A percentile compares a stretch with the other conserved stretches of the same genome.
Evolutionary conservation across 92 coral and sea anemone genomes (phyloP).

Genomic region (Zoanthus sociatus): DNA sequence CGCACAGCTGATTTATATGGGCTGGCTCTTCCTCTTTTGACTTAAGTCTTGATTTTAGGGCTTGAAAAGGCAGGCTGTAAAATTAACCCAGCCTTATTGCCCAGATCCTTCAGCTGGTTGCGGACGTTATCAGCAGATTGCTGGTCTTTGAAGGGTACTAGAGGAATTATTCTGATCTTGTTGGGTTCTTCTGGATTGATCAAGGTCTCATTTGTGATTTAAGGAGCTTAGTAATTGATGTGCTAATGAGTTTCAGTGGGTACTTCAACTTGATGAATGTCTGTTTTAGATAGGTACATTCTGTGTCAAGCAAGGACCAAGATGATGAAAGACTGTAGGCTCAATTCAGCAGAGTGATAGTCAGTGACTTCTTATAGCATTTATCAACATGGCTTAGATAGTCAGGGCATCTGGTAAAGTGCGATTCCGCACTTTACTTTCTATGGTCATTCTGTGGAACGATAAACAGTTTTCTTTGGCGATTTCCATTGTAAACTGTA

Average conservation of each 20-base stretch:
- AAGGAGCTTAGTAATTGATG: not conserved
- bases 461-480: too few species aligned
- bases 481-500: too few species aligned
- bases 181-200: constrained; percentile 11
- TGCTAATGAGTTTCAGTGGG: constrained; percentile 5
- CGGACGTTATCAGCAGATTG: constrained; percentile 20
- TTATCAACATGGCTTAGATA: constrained; percentile 12
- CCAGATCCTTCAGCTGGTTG: constrained; percentile 7
- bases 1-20: not conserved
- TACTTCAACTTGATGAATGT: constrained; percentile 19
- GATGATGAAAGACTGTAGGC: constrained; percentile 19
- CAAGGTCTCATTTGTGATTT: not conserved
- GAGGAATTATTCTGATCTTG: constrained; percentile 9
- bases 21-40: constrained; percentile 12
- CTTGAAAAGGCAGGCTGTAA: constrained; percentile 12
- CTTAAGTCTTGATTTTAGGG: constrained; percentile 1
- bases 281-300: constrained; percentile 1
- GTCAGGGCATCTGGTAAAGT: not conserved
- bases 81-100: constrained; percentile 10
- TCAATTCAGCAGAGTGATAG: constrained; percentile 9
- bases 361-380: constrained; percentile 1
- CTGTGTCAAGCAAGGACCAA: constrained; percentile 9
- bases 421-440: too few species aligned
- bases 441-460: too few species aligned
- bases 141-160: constrained; percentile 14